These are phyloP conservation scores for Gallinago paraguaiae DNA, from an alignment of 2,113 vertebrate genomes.

Conservation along the genomic window DNA sequence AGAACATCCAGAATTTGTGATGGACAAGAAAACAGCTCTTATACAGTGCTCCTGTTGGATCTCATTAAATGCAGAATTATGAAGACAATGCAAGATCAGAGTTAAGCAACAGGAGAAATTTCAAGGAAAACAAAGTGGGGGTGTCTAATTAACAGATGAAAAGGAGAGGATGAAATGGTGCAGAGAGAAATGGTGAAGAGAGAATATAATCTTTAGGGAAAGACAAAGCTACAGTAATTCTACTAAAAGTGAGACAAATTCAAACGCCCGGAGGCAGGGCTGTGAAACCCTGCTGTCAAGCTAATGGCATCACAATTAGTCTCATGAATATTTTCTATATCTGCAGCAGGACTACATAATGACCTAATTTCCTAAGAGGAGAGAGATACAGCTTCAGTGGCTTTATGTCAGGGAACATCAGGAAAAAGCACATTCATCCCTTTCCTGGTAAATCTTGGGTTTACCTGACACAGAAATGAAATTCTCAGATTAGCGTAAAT, in stretches of 20 bases:
- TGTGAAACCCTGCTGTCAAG: not conserved
- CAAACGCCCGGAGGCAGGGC: not conserved
- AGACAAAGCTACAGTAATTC: not conserved
- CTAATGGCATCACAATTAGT: not conserved
- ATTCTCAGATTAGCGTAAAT: not conserved
- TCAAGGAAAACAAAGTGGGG: not conserved
- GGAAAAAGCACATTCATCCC: not conserved
- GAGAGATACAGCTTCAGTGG: not conserved
- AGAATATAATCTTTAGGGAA: not conserved
- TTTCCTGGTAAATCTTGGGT: not conserved
- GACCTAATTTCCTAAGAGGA: not conserved
- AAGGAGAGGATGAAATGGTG: not conserved
- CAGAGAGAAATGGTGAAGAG: not conserved
- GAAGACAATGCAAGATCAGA: not conserved
- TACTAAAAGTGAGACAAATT: not conserved
- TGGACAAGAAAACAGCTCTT: conserved; percentile 14
- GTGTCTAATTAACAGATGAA: not conserved
- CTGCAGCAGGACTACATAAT: not conserved
- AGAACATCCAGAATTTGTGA: conserved; percentile 9
- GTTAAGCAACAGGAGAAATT: not conserved
- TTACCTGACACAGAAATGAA: not conserved
- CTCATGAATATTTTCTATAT: not conserved
- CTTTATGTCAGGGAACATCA: not conserved
- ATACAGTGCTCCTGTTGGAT: conserved; percentile 2
- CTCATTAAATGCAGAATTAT: conserved; percentile 3